phyloP scores from a whole-genome alignment of 2,797 vertebrate species.

The Podarcis lilfordi region DNA sequence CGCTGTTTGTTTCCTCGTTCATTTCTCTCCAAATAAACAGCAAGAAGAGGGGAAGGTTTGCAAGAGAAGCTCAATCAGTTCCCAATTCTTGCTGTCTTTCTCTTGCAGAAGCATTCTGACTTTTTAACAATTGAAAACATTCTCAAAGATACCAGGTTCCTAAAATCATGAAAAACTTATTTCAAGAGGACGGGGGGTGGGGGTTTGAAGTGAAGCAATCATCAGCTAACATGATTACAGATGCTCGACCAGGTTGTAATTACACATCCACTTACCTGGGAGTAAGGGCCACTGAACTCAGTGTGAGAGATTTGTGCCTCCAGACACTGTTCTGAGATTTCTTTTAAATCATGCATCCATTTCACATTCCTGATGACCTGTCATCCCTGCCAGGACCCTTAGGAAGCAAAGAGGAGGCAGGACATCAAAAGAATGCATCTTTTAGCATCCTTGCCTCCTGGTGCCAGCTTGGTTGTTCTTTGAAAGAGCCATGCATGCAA shows the following conservation, averaged over 20 bases:
- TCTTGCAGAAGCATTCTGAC: fast-evolving
- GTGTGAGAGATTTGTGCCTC: fast-evolving
- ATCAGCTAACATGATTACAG: neutral
- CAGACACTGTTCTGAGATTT: neutral
- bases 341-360: neutral
- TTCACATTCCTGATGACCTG: neutral
- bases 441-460: neutral
- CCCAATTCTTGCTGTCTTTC: neutral
- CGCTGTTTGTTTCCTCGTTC: neutral
- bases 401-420: neutral
- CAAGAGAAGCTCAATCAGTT: fast-evolving
- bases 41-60: fast-evolving
- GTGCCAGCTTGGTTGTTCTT: neutral
- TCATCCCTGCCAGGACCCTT: neutral
- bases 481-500: neutral
- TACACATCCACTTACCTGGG: neutral
- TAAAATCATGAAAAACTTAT: neutral
- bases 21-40: neutral
- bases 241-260: neutral
- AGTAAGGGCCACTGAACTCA: neutral
- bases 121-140: too few relatives aligned
- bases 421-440: neutral
- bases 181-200: neutral
- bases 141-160: neutral
- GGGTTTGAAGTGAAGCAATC: too few relatives aligned